A percentile compares a stretch with the other conserved stretches of the same genome.
phyloP scores from a whole-genome alignment of 2,113 vertebrate genomes.

The Dissostichus mawsoni region DNA sequence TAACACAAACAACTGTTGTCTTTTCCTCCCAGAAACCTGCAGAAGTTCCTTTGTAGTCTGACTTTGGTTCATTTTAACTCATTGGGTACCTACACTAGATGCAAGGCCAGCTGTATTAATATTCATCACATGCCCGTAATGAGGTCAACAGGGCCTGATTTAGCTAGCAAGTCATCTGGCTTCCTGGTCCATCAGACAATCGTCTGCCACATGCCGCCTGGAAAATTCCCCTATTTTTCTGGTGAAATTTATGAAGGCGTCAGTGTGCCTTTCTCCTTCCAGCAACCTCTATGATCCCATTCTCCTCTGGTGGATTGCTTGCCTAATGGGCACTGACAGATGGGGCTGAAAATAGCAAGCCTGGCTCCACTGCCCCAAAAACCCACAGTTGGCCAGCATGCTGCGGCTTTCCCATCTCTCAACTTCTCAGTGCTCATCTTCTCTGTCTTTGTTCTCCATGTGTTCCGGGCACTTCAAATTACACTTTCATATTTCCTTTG shows the following conservation, averaged over 20 bases:
- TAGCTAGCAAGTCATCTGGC: constrained; percentile 77
- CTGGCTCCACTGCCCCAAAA: constrained; percentile 71
- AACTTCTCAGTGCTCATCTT: constrained; percentile 53
- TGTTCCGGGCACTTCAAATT: constrained; percentile 37
- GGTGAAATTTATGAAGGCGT: constrained; percentile 81
- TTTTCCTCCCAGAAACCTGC: constrained; percentile 38
- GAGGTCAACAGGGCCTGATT: constrained; percentile 82
- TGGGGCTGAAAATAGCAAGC: constrained; percentile 80
- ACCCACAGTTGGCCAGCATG: constrained; percentile 57
- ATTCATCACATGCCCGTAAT: constrained; percentile 82
- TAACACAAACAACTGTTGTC: background rate
- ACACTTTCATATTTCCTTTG: constrained; percentile 44
- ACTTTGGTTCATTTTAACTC: constrained; percentile 47
- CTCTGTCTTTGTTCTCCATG: constrained; percentile 30
- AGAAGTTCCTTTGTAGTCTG: constrained; percentile 61
- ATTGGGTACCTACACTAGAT: constrained; percentile 78
- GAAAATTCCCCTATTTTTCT: constrained; percentile 80
- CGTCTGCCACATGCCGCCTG: constrained; percentile 78
- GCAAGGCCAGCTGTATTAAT: constrained; percentile 74
- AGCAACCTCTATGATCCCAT: constrained; percentile 85
- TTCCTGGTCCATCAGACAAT: constrained; percentile 82
- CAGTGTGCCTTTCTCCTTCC: constrained; percentile 76
- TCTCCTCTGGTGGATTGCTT: constrained; percentile 84
- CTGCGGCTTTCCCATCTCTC: constrained; percentile 47
- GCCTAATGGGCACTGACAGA: constrained; percentile 85